These are phyloP conservation scores for Trachemys scripta DNA, from an alignment of 2,113 vertebrate genomes.

Conservation along the genomic window DNA sequence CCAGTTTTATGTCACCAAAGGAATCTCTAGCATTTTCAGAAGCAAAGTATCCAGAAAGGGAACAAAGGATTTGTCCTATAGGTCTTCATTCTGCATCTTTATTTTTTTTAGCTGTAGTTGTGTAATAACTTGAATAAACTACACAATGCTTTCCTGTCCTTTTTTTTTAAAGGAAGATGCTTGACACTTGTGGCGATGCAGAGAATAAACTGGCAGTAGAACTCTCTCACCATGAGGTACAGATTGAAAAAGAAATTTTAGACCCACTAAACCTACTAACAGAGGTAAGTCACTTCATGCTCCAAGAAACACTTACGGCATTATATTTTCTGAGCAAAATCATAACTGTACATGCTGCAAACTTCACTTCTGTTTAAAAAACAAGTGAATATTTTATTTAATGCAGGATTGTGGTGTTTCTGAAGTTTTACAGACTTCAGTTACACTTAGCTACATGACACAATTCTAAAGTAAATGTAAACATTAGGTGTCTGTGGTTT, in stretches of 20 bases:
- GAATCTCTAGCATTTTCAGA: neutral
- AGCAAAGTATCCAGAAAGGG: neutral
- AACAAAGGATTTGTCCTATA: neutral
- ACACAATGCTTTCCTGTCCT: fast-evolving
- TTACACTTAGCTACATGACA: neutral
- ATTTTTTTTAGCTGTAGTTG: neutral
- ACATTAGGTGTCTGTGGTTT: neutral
- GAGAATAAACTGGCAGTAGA: conserved; percentile 94
- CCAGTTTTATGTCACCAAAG: neutral
- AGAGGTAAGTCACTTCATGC: conserved; percentile 82
- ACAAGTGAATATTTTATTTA: neutral
- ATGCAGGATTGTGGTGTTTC: neutral
- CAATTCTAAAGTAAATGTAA: neutral
- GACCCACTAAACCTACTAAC: conserved; percentile 91
- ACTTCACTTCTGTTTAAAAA: neutral
- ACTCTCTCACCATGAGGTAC: conserved; percentile 92
- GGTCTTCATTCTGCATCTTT: neutral
- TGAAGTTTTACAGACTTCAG: neutral
- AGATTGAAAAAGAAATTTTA: conserved; percentile 94
- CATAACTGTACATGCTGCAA: neutral
- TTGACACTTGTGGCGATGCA: conserved; percentile 94
- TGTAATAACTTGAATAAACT: neutral
- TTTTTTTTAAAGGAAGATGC: conserved; percentile 89
- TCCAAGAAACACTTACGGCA: neutral
- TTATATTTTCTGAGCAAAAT: neutral